Evolutionary conservation across 2,113 vertebrate genomes (phyloP), one percentile per base, ranked within the genome.

Genomic region (Chelonoidis abingdonii): DNA sequence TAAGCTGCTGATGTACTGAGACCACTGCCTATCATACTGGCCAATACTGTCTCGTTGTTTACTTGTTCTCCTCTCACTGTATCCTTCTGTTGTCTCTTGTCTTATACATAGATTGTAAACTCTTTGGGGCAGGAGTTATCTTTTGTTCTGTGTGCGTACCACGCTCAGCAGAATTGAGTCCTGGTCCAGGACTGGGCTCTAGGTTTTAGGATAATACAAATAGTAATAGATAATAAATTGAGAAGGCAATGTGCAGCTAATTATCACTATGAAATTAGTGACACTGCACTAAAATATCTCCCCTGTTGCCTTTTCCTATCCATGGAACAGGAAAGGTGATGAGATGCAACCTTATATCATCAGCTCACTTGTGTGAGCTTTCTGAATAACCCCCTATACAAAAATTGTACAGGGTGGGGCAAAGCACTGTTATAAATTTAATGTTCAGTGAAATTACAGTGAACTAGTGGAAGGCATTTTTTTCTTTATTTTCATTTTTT

Each of bases 391-490:
- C 2, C 6, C 16, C n/a, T 44, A 9, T 14, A 86, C 14, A 84
- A 59, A 93, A 59, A 54, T 38, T 50, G 65, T n/a, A 5, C 29
- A 76, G 38, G 38, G 3, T 69, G 5, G 35, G 41, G 24, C 87
- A 41, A 84, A 88, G 50, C 3, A 2, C 10, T 76, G 9, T 44
- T 76, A 5, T 11, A 83, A 87, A 22, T 24, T 56, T 2, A 85
- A 8, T 0, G 0, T 56, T 88, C 35, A n/a, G 7, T 1, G 76
- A 8, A 80, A 5, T 16, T 83, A 27, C 4, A 47, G 56, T 75
- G 53, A 80, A 89, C 56, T 0, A 76, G 3, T 19, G 1, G 1
- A 38, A 44, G 8, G 1, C 1, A n/a, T 78, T 89, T 93, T 95
- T 4, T 69, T 80, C 5, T 72, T n/a, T 89, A 11, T 5, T 82